phyloP scores from a whole-genome alignment of 2,888 invertebrate species.

The Ariolimax columbianus region DNA sequence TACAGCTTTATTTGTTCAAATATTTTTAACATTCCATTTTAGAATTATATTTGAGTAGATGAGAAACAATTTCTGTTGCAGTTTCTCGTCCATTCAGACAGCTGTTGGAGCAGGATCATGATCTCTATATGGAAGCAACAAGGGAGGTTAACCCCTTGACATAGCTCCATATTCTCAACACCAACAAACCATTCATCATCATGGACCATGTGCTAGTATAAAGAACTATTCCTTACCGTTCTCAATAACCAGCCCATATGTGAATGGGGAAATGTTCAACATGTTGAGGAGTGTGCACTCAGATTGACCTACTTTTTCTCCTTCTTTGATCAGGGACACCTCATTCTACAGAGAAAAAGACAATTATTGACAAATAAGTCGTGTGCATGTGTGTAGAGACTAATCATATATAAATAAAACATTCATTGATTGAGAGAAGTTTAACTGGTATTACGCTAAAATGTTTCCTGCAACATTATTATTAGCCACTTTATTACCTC shows the following conservation, averaged over 20 bases:
- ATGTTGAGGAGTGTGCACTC: conserved; percentile 99
- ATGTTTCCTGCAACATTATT: too few relatives aligned
- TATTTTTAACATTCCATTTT: too few relatives aligned
- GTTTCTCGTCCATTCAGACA: conserved; percentile 36
- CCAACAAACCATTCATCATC: conserved; percentile 34
- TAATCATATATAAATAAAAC: too few relatives aligned
- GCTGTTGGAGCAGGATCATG: conserved; percentile 39
- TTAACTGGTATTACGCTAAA: too few relatives aligned
- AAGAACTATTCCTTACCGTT: conserved; percentile 82
- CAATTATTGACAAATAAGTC: too few relatives aligned
- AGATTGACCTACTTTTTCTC: conserved; percentile 98
- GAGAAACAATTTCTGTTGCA: too few relatives aligned
- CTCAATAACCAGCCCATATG: conserved; percentile 94
- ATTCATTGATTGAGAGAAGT: too few relatives aligned
- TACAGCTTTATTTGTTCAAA: too few relatives aligned
- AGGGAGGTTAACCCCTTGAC: conserved; percentile 48
- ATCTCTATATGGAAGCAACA: conserved; percentile 43
- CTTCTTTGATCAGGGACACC: conserved; percentile 85
- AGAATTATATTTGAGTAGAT: too few relatives aligned
- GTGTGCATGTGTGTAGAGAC: too few relatives aligned
- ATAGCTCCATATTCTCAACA: conserved; percentile 43
- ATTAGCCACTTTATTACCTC: too few relatives aligned
- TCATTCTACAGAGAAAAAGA: conserved; percentile 80
- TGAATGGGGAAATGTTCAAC: conserved; percentile 99
- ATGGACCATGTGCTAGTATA: background rate